Evolutionary conservation across 2,888 invertebrate species (phyloP).

Genomic region (Apamea epomidion): DNA sequence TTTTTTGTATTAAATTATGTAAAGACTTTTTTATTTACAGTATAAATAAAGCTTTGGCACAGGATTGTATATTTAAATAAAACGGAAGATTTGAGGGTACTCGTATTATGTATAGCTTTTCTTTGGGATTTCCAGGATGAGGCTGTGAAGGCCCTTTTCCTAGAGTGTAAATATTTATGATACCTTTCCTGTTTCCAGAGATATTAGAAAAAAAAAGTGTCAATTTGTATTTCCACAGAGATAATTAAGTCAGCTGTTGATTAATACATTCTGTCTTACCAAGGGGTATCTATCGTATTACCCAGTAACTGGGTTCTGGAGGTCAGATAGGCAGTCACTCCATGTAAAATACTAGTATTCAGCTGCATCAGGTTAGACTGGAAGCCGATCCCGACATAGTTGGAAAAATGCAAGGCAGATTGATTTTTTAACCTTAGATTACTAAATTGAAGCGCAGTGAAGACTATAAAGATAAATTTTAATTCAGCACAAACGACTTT

Average conservation of each 20-base stretch:
- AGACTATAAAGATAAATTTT: no score
- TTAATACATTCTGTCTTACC: no score
- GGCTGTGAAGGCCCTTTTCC: not conserved
- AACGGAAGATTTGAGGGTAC: constrained; percentile 7
- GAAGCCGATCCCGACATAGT: no score
- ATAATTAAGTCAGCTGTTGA: not conserved
- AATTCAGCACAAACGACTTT: no score
- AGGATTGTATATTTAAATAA: constrained; percentile 26
- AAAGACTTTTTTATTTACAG: constrained; percentile 29
- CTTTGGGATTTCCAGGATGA: not conserved
- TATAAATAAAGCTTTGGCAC: constrained; percentile 16
- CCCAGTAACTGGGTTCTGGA: no score
- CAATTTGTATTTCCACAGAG: not conserved
- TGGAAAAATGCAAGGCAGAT: no score
- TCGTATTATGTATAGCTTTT: not conserved
- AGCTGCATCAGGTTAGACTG: no score
- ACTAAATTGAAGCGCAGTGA: no score
- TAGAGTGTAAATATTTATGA: not conserved
- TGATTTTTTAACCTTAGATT: not conserved
- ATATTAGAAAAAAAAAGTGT: not conserved
- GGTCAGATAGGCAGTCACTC: no score
- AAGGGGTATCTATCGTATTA: no score
- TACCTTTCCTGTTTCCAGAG: not conserved
- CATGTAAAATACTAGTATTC: no score
- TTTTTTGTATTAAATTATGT: constrained; percentile 34